Percentiles rank a stretch among this genome's conserved stretches.
phyloP scores from a whole-genome alignment of 2,113 vertebrate species.

The Phylloscopus trochiloides region DNA sequence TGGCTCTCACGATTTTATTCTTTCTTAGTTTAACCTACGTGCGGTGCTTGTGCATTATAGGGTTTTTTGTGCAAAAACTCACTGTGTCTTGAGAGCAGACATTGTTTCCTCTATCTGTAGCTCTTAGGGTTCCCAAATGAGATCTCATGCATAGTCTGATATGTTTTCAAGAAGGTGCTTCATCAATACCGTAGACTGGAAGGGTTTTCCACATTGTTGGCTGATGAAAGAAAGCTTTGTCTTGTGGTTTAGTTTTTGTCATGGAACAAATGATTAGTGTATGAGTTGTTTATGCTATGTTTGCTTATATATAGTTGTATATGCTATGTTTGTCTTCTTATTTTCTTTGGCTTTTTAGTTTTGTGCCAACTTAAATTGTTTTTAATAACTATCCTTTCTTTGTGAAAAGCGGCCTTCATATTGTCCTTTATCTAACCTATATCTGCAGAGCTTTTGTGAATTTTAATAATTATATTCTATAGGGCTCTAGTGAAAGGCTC shows the following conservation, averaged over 20 bases:
- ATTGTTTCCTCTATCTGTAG: not conserved
- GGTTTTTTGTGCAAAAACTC: not conserved
- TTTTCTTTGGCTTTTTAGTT: not conserved
- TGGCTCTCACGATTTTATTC: not conserved
- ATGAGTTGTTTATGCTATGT: not conserved
- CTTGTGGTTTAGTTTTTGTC: not conserved
- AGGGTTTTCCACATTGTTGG: not conserved
- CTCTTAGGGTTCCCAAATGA: not conserved
- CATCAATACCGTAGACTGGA: not conserved
- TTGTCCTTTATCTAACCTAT: not conserved
- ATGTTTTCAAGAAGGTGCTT: not conserved
- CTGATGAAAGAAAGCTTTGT: not conserved
- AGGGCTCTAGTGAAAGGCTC: not conserved
- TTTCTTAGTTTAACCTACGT: not conserved
- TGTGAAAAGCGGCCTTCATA: not conserved
- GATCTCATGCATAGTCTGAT: not conserved
- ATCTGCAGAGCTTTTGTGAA: not conserved
- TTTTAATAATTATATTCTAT: not conserved
- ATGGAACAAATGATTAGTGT: not conserved
- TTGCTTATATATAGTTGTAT: not conserved
- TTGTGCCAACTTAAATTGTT: not conserved
- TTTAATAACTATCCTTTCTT: not conserved
- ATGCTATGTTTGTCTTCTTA: not conserved
- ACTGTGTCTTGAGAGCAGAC: not conserved
- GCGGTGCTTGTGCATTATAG: not conserved